Conservation (phyloP, 1,140 invertebrate species). For the Choristoneura fumiferana region DNA sequence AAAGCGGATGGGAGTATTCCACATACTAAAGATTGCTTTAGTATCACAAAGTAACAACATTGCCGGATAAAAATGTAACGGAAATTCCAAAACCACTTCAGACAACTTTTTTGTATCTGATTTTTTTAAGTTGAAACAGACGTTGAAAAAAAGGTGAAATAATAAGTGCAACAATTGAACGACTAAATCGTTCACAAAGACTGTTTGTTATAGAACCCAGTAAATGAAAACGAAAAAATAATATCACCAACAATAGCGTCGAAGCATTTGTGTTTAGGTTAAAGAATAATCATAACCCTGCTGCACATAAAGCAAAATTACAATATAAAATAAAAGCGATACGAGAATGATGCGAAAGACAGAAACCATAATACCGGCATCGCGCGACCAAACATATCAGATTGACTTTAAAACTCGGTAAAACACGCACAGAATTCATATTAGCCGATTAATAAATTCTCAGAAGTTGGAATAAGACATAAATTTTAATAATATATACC, state of each 20-base stretch:
- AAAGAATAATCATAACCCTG: too few species aligned
- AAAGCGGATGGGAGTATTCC: constrained; percentile 23
- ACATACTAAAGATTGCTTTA: not conserved
- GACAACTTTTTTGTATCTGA: too few species aligned
- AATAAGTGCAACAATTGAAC: too few species aligned
- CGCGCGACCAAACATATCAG: constrained; percentile 36
- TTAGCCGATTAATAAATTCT: constrained; percentile 75
- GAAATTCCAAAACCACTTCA: too few species aligned
- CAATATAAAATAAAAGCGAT: constrained; percentile 25
- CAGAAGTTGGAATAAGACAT: constrained; percentile 71
- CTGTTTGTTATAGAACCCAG: too few species aligned
- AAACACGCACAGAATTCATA: constrained; percentile 70
- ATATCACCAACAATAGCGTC: too few species aligned
- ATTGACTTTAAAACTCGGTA: constrained; percentile 38
- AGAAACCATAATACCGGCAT: constrained; percentile 1
- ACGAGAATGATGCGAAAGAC: not conserved
- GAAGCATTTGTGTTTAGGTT: too few species aligned
- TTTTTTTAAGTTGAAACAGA: too few species aligned
- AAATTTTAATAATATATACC: constrained; percentile 73
- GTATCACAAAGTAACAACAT: constrained; percentile 22
- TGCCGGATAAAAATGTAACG: too few species aligned
- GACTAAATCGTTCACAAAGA: too few species aligned
- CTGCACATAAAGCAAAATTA: constrained; percentile 24
- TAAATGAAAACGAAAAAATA: too few species aligned
- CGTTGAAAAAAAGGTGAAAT: too few species aligned